Conservation (phyloP, 2,888 invertebrate species). For the Tolmerus cingulatus region DNA sequence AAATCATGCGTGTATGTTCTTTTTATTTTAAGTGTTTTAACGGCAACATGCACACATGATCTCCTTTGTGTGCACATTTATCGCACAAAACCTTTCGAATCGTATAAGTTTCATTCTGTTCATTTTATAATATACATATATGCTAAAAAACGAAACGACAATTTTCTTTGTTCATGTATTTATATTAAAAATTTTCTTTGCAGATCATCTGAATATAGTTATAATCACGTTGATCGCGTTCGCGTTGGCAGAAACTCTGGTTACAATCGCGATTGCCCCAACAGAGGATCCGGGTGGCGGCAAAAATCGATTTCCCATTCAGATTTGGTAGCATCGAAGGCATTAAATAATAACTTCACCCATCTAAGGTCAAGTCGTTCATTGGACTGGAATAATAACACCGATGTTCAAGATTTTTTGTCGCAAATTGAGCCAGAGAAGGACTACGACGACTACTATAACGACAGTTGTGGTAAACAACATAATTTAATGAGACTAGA, state of each 20-base stretch:
- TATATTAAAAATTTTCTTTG: constrained; percentile 34
- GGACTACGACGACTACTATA: constrained; percentile 51
- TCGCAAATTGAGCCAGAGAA: constrained; percentile 61
- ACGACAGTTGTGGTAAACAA: constrained; percentile 26
- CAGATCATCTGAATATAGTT: constrained; percentile 58
- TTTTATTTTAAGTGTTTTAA: too few species aligned
- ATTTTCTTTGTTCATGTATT: too few species aligned
- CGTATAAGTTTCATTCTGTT: too few species aligned
- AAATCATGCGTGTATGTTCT: too few species aligned
- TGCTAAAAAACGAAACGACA: too few species aligned
- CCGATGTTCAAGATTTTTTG: constrained; percentile 61
- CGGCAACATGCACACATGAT: too few species aligned
- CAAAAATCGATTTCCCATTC: constrained; percentile 65
- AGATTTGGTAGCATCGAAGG: constrained; percentile 64
- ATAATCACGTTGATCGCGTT: constrained; percentile 64
- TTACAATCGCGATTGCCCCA: constrained; percentile 55
- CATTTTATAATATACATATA: too few species aligned
- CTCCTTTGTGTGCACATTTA: too few species aligned
- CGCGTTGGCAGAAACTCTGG: constrained; percentile 58
- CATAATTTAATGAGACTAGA: background rate
- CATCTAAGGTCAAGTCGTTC: constrained; percentile 59
- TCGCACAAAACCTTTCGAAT: too few species aligned
- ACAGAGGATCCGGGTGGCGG: constrained; percentile 63
- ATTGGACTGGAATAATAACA: constrained; percentile 59
- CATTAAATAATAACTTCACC: constrained; percentile 51